A percentile compares a stretch with the other conserved stretches of the same genome.
These are phyloP conservation scores for Dasyprocta punctata DNA, from an alignment of 2,113 vertebrate genomes.

Conservation along the genomic window DNA sequence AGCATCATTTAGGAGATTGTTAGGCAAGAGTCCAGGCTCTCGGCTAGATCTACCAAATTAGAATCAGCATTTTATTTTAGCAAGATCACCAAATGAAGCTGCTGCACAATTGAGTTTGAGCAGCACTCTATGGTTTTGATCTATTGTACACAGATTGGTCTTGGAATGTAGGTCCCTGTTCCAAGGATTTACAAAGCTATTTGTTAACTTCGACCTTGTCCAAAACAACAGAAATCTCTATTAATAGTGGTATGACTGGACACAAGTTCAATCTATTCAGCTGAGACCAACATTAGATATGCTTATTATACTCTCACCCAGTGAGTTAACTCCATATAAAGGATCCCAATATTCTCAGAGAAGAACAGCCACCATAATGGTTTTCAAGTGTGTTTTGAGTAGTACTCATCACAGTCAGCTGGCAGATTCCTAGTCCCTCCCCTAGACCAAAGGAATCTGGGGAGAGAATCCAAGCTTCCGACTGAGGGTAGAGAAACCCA, in stretches of 20 bases:
- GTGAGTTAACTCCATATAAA: neutral
- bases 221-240: neutral
- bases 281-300: neutral
- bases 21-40: neutral
- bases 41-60: neutral
- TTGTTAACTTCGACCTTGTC: neutral
- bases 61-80: neutral
- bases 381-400: constrained; percentile 12
- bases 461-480: neutral
- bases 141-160: neutral
- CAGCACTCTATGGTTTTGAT: neutral
- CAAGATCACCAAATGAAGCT: neutral
- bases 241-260: neutral
- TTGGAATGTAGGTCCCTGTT: neutral
- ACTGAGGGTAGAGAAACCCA: neutral
- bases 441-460: neutral
- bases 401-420: neutral
- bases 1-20: too few species aligned
- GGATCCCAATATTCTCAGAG: neutral
- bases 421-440: neutral
- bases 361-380: neutral
- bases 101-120: neutral
- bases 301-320: neutral
- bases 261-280: neutral
- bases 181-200: neutral